phyloP scores from a whole-genome alignment of 2,797 vertebrate genomes.

The Sebastes flavidus region DNA sequence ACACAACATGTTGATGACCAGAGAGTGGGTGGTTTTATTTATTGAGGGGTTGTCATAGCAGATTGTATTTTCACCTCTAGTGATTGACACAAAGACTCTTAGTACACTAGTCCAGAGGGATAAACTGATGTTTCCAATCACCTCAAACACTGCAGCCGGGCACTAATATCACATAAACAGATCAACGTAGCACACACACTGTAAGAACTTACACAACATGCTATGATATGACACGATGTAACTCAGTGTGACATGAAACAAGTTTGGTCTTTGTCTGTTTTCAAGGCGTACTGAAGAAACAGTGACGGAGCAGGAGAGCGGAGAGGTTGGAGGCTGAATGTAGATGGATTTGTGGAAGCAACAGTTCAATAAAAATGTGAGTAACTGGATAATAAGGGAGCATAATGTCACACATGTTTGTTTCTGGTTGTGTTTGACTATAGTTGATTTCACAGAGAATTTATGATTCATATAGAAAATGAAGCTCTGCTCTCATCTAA shows the following conservation, averaged over 20 bases:
- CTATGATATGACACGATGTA: neutral
- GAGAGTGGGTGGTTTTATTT: neutral
- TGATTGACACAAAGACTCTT: neutral
- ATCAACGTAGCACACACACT: too few species aligned
- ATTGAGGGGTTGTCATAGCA: neutral
- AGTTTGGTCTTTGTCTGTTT: neutral
- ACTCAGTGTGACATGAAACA: neutral
- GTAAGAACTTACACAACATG: neutral
- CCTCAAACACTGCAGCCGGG: neutral
- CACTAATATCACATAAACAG: neutral
- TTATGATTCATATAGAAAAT: neutral
- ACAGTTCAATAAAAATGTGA: constrained; percentile 8
- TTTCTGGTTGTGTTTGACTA: neutral
- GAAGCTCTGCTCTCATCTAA: neutral
- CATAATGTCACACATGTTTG: too few species aligned
- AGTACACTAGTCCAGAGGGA: neutral
- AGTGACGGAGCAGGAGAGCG: neutral
- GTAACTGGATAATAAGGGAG: neutral
- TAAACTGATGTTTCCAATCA: neutral
- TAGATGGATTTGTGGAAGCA: neutral
- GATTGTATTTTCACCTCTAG: neutral
- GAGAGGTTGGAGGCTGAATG: neutral
- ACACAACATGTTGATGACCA: neutral
- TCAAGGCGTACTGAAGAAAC: neutral
- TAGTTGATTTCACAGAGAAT: neutral